Evolutionary conservation across 2,888 invertebrate species (phyloP).

Genomic region (Andrena minutula): DNA sequence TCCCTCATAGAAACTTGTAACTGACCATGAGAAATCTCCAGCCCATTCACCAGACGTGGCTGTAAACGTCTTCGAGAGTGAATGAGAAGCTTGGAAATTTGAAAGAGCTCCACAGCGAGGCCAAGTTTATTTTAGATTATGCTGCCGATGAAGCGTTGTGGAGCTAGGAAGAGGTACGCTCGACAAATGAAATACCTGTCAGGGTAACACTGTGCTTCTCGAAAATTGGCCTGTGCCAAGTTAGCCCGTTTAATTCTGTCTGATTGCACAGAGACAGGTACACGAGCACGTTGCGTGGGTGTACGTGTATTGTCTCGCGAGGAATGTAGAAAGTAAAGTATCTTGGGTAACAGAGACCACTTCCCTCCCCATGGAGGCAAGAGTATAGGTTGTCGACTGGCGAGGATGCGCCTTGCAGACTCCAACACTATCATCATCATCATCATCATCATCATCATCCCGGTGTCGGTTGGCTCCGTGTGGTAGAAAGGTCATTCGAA

Average conservation of each 20-base stretch:
- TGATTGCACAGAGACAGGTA: constrained; percentile 60
- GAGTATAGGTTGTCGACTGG: constrained; percentile 73
- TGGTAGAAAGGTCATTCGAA: constrained; percentile 70
- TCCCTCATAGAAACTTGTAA: no score
- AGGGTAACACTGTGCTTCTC: not conserved
- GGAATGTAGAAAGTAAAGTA: constrained; percentile 85
- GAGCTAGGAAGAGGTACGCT: not conserved
- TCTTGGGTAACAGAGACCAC: constrained; percentile 79
- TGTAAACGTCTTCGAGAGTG: no score
- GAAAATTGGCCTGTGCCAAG: constrained; percentile 18
- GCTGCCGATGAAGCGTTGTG: no score
- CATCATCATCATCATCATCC: constrained; percentile 67
- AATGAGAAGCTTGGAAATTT: no score
- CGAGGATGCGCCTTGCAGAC: constrained; percentile 74
- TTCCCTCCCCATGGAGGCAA: constrained; percentile 52
- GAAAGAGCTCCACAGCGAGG: no score
- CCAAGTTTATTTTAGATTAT: no score
- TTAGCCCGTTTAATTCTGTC: constrained; percentile 52
- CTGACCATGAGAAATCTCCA: no score
- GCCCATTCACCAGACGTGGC: no score
- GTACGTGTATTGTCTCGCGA: constrained; percentile 81
- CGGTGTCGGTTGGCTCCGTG: constrained; percentile 56
- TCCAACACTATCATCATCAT: constrained; percentile 68
- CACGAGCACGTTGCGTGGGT: constrained; percentile 74
- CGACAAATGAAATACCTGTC: not conserved